A percentile compares a stretch with the other conserved stretches of the same genome.
These are phyloP conservation scores for Clarias laeviceps DNA, from an alignment of 2,797 vertebrate genomes.

Conservation along the genomic window DNA sequence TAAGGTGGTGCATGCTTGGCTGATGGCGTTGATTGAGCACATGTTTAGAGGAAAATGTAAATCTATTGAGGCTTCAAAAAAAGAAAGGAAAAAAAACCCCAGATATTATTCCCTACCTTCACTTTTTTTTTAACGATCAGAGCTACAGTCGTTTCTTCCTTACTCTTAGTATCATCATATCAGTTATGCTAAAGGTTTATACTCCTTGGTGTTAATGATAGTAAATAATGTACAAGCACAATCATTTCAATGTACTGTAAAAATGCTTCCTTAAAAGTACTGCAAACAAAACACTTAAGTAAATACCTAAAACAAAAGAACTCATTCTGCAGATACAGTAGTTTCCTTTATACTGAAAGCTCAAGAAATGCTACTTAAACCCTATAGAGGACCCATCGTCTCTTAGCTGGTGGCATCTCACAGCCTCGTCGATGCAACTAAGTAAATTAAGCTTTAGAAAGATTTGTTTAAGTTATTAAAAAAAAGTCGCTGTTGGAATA, in stretches of 20 bases:
- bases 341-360: background rate
- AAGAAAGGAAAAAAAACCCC: background rate
- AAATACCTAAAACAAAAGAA: background rate
- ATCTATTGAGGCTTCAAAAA: background rate
- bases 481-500: too few relatives aligned
- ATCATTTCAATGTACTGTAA: too few relatives aligned
- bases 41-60: background rate
- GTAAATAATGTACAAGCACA: too few relatives aligned
- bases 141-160: background rate
- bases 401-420: too few relatives aligned
- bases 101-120: background rate
- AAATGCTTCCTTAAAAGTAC: background rate
- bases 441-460: too few relatives aligned
- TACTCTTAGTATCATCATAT: background rate
- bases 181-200: too few relatives aligned
- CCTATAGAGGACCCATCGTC: background rate
- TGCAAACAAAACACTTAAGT: background rate
- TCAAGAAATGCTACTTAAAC: background rate
- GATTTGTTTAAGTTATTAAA: too few relatives aligned
- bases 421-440: too few relatives aligned
- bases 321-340: background rate
- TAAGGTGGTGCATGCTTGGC: too few relatives aligned
- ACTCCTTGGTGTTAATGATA: too few relatives aligned
- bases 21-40: background rate
- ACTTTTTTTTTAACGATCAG: too few relatives aligned